Base-by-base conservation (phyloP, 2,888 invertebrate genomes). In the Laothoe populi region DNA sequence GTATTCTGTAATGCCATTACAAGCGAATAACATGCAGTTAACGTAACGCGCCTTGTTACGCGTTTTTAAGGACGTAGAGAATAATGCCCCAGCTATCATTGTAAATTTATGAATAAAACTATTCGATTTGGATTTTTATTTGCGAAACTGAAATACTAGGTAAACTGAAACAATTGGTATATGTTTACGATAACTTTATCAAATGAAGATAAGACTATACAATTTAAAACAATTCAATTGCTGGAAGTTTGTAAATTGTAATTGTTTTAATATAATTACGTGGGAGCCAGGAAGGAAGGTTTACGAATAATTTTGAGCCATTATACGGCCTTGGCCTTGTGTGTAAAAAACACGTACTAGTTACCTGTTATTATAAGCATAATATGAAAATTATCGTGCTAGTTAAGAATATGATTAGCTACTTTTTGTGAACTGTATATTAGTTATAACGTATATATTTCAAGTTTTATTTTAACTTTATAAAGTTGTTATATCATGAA, bases 271-370 rank as follows among this genome's bases (percentile, higher is more conserved):
- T 45, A 44, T 59, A 62, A 70, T 70, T 70, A 77, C 72, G 78
- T 81, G 75, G 77, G 79, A 73, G 78, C 68, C 63, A 60, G 69
- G 67, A 63, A 64, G 65, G 64, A 68, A 69, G 64, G 66, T 62
- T 67, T 66, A 69, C 69, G 62, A 71, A 76, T 75, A 74, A 75
- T 73, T 66, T 70, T 64, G 59, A 69, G 72, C 70, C 70, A 77
- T 78, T 77, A 79, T 68, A 66, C 53, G 35, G 19, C 53, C 35
- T 67, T 70, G 75, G 68, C 74, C 74, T 76, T 73, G 74, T 72
- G 70, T 75, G 63, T 74, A 71, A 69, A 70, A 70, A 68, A 74
- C 72, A 76, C 70, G 70, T 70, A 70, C 68, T 62, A 67, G 65
- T 69, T 70, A 70, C 68, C 66, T 63, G 71, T 69, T 76, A 53